Evolutionary conservation across 2,888 invertebrate genomes (phyloP), one percentile per base, ranked within the genome.

Genomic region (Frankliniella fusca): DNA sequence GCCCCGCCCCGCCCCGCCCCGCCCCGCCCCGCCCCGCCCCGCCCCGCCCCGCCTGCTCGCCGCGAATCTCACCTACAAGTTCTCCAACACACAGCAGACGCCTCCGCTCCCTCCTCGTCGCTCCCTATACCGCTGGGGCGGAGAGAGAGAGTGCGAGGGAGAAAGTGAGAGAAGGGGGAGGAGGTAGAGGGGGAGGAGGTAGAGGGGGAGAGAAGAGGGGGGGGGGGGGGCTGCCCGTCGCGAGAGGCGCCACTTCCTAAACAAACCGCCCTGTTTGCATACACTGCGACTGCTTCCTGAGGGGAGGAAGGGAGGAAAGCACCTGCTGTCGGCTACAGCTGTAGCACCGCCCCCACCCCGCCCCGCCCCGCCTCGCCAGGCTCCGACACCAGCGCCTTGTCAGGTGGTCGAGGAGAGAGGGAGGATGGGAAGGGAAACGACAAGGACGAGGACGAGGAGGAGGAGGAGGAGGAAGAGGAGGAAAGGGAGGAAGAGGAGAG

Each of bases 181-280:
- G 15, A 54, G 15, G 8, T 1, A 54, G 15, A 15, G 54, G 8
- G 54, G 18, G 61, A 18, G n/a, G 15, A 18, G 61, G 7, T 8
- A n/a, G 18, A 61, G 61, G 7, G n/a, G 15, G 20, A 61, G 61
- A 61, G 20, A 20, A 20, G 61, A 7, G 18, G 20, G 7, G 15
- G 20, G 3, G 7, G 15, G 61, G 61, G 61, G 15, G 61, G 18
- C 10, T 61, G 61, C 18, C 18, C 61, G 61, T 61, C 61, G 61
- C 61, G 61, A 61, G 61, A 61, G 61, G 15, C 61, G 20, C 61
- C 70, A 76, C 70, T 76, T 76, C 70, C 70, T 76, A 76, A 76
- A 76, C 70, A 76, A 76, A 76, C 70, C 70, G 70, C 23, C 70
- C 70, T 76, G 70, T 76, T 76, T 76, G 70, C 70, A 76, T 76